Base-by-base conservation (phyloP, 2,797 vertebrate genomes). In the Tenualosa thibaudeaui region DNA sequence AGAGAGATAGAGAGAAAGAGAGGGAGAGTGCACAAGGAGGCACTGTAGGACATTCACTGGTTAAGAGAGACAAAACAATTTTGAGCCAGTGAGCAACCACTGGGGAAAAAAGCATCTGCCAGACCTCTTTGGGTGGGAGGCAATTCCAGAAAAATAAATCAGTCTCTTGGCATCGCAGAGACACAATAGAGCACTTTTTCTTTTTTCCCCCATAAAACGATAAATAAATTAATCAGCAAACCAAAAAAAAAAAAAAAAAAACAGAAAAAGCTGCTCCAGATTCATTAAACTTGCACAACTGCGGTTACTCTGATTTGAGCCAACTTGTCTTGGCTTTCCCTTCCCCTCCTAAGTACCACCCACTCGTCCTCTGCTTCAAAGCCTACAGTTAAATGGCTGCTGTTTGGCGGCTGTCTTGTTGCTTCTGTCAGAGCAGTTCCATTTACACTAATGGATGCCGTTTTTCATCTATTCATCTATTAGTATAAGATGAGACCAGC, bases 151-250 rank as follows among this genome's bases (percentile, higher is more conserved):
- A 62, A 62, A 62, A 62, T 62, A 24, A 62, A 43, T 46, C 68
- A 75, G 12, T 43, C 83, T 81, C 50, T 84, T 86, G 85, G 87
- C 87, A 82, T 71, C 65, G 81, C 81, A 75, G 85, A 85, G 65
- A 68, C 85, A 60, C 81, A 85, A 86, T 86, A 88, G 88, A 84
- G 85, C 62, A 62, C 19, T 86, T 81, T 85, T 85, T 90, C 75
- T 83, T 87, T 84, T 86, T 85, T 83, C 50, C 4, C 9, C 75
- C 4, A 60, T 83, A 87, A 84, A 7, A 56, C 82, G 86, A 83
- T 22, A 58, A 26, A 83, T 82, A 0, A 9, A 81, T 84, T 82
- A 46, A 68, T 46, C 19, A 78, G 68, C 17, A 46, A 7, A 8
- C 71, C 31, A 31, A 31, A 31, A 24, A 68, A 2, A 68, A 31